Evolutionary conservation across 2,888 invertebrate genomes (phyloP), one percentile per base, ranked within the genome.

Genomic region (Argyresthia goedartella): DNA sequence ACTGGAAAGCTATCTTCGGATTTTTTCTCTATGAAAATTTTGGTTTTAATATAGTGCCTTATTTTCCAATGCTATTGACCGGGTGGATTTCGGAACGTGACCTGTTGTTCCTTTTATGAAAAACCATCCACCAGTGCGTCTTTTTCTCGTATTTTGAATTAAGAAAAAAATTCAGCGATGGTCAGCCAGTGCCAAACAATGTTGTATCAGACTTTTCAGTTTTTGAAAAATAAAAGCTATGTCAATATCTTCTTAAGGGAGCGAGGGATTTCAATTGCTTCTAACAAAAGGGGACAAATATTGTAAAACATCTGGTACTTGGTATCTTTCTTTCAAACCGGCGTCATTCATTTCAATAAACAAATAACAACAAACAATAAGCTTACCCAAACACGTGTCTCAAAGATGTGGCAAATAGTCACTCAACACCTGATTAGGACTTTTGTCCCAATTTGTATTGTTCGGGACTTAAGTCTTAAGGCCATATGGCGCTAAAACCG

Each of bases 401-500:
- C 55, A 63, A 76, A 76, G 73, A 79, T 77, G 76, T 72, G 72
- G 67, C 52, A 35, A 53, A 53, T 39, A 63, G 58, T 25, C 25
- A 25, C 25, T 53, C 61, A 64, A 47, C 73, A 76, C 74, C 76
- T 77, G 76, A 77, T 72, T 69, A 68, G 64, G 64, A 60, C 70
- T 72, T 76, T 82, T 81, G 76, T 82, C 66, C 66, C 53, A 49
- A 52, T 54, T 48, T 16, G n/a, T 41, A 48, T 48, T 48, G 48
- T 48, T 13, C 35, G 36, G n/a, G 16, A 11, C 10, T 41, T 16
- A 71, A 68, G 69, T 72, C 36, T 71, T 73, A 75, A 66, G 69
- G 73, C 72, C 76, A 76, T 71, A 76, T 79, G 76, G 69, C 66
- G 69, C 59, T 63, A 63, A 65, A 70, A 66, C 57, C 63, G 67